Percentiles rank a stretch among this genome's conserved stretches.
Conservation (phyloP, 2,888 invertebrate species). For the Encarsia formosa region DNA sequence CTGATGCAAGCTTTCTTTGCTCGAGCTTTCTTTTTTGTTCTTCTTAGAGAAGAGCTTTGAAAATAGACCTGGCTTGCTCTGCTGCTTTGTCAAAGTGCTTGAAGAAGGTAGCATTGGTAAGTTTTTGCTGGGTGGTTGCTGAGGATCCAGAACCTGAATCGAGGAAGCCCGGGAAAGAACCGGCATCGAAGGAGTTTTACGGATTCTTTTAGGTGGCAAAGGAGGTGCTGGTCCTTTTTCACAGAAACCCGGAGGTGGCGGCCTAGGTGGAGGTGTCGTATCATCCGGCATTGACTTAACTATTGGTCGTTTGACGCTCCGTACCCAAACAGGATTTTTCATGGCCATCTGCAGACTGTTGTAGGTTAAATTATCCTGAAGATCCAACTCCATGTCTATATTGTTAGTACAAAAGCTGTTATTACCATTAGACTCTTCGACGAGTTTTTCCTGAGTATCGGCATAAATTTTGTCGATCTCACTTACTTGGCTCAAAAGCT, state of each 20-base stretch:
- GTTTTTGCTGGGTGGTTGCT: conserved; percentile 53
- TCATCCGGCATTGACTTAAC: conserved; percentile 5
- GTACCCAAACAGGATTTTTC: conserved; percentile 67
- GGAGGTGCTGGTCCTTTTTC: conserved; percentile 67
- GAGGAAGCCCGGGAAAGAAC: conserved; percentile 41
- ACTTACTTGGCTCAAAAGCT: conserved; percentile 72
- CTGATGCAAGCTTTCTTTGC: conserved; percentile 16
- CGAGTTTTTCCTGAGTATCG: conserved; percentile 63
- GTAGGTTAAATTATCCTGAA: conserved; percentile 75
- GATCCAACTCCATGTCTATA: conserved; percentile 60
- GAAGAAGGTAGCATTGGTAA: conserved; percentile 55
- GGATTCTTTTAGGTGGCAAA: conserved; percentile 71
- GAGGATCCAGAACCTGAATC: conserved; percentile 29
- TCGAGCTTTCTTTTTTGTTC: conserved; percentile 37
- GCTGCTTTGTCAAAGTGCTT: conserved; percentile 52
- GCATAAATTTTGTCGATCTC: conserved; percentile 79
- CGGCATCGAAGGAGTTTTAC: conserved; percentile 48
- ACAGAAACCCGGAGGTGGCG: conserved; percentile 52
- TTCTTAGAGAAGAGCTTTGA: conserved; percentile 63
- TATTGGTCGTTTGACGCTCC: conserved; percentile 41
- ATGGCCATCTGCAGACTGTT: conserved; percentile 82
- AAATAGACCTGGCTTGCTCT: conserved; percentile 59
- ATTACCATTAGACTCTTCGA: conserved; percentile 3
- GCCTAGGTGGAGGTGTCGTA: conserved; percentile 33
- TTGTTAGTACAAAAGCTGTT: neutral